Base-by-base conservation (phyloP, 2,888 invertebrate species). In the Acronicta alni region DNA sequence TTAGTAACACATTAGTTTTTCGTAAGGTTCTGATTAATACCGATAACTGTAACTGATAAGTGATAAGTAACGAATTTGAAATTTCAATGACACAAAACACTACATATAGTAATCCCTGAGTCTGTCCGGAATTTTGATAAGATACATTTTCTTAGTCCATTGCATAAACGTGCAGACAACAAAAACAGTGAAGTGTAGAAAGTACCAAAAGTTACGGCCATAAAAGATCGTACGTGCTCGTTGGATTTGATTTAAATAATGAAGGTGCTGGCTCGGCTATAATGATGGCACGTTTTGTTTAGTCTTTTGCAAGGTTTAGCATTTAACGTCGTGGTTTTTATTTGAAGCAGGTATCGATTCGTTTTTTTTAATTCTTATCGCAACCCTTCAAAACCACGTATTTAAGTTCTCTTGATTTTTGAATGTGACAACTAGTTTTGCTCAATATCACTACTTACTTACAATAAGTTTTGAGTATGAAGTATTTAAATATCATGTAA, bases 181-280 rank as follows among this genome's bases (percentile, higher is more conserved):
- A 81, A 84, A 83, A 77, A 75, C 72, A 75, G 51, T 64, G 74
- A 52, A 57, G 41, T 64, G 75, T 83, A 85, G 88, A 89, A 88
- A 89, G 87, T 83, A 80, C 79, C 77, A 79, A 83, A 85, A 81
- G 73, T 79, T 77, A 76, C 68, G 72, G 65, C 68, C 75, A 65
- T 79, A 79, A 80, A 78, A 80, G 79, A 75, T 73, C 44, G 81
- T 85, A 88, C 86, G 88, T 89, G 88, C 80, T 78, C 59, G 57
- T 73, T 63, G 64, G 67, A 67, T 80, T 78, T 79, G 67, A 66
- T 72, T 63, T 55, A 44, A 65, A 67, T 61, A 73, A 78, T 54
- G 64, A 53, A 62, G 72, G 67, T 63, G 56, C 39, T 53, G 48
- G 38, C 57, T 56, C 35, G 46, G 45, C 47, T 51, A 57, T 72